These are phyloP conservation scores for Polyommatus iphigenia DNA, from an alignment of 2,888 invertebrate genomes.

Conservation along the genomic window DNA sequence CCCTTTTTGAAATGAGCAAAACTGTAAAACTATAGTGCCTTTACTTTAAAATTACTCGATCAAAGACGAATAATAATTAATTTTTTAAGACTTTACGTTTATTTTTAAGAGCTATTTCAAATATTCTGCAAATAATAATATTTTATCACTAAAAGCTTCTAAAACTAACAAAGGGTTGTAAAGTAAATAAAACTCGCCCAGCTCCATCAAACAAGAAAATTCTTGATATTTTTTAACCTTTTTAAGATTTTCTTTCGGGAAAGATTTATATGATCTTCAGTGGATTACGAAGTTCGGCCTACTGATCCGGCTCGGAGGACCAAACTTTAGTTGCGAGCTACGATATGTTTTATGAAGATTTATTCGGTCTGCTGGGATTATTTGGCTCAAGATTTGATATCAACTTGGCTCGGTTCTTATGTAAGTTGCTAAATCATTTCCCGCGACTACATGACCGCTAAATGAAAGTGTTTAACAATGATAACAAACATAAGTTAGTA, in stretches of 20 bases:
- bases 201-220: background rate
- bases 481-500: too few species aligned
- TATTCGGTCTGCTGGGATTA: constrained; percentile 5
- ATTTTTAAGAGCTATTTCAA: background rate
- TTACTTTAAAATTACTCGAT: background rate
- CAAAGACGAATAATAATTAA: background rate
- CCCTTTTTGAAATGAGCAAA: background rate
- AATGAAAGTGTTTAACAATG: too few species aligned
- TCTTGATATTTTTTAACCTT: constrained; percentile 4
- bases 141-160: background rate
- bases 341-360: constrained; percentile 17
- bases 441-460: too few species aligned
- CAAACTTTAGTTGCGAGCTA: background rate
- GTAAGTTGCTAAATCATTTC: background rate
- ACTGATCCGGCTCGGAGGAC: constrained; percentile 13
- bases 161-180: background rate
- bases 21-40: background rate
- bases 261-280: constrained; percentile 19
- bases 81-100: background rate
- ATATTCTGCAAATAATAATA: background rate
- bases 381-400: background rate
- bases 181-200: background rate
- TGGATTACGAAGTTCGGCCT: constrained; percentile 12
- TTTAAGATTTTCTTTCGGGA: background rate
- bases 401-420: background rate